These are phyloP conservation scores for Lepidocyrtoides sp. DNA, from an alignment of 2,888 invertebrate species.

Conservation along the genomic window DNA sequence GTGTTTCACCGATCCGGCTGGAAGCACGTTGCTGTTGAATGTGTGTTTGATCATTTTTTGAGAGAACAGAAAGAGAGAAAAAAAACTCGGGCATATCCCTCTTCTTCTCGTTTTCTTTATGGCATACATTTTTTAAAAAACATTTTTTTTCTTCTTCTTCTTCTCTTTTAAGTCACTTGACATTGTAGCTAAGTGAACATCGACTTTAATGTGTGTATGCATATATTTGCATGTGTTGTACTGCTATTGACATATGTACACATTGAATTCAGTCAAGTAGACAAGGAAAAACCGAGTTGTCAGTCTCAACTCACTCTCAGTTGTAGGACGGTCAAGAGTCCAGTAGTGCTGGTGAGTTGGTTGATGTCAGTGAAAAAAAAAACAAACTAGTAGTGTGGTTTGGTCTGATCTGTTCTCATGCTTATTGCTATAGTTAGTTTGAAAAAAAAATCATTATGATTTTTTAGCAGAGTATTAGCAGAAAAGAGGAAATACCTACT, in stretches of 20 bases:
- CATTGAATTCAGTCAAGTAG: constrained; percentile 19
- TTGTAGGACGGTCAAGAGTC: constrained; percentile 71
- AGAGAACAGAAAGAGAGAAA: constrained; percentile 27
- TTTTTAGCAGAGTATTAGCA: constrained; percentile 40
- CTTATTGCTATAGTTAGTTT: not conserved
- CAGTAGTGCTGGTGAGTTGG: constrained; percentile 47
- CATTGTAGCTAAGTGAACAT: constrained; percentile 63
- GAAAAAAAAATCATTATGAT: not conserved
- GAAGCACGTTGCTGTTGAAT: constrained; percentile 81
- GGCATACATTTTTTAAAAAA: constrained; percentile 1
- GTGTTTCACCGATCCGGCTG: constrained; percentile 83
- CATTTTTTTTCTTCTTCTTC: constrained; percentile 9
- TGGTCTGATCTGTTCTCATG: not conserved
- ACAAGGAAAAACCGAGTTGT: constrained; percentile 77
- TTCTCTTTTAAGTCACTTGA: constrained; percentile 50
- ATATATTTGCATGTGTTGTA: constrained; percentile 40
- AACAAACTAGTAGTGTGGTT: not conserved
- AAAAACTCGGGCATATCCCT: constrained; percentile 35
- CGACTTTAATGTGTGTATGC: not conserved
- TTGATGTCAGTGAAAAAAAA: constrained; percentile 19
- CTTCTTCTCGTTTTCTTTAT: constrained; percentile 37
- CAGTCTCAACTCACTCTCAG: constrained; percentile 75
- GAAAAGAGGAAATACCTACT: not conserved
- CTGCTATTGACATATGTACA: constrained; percentile 1
- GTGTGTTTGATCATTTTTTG: constrained; percentile 41